These are phyloP conservation scores for Plumapathes pennacea DNA, from an alignment of 92 coral and sea anemone genomes.

Conservation along the genomic window DNA sequence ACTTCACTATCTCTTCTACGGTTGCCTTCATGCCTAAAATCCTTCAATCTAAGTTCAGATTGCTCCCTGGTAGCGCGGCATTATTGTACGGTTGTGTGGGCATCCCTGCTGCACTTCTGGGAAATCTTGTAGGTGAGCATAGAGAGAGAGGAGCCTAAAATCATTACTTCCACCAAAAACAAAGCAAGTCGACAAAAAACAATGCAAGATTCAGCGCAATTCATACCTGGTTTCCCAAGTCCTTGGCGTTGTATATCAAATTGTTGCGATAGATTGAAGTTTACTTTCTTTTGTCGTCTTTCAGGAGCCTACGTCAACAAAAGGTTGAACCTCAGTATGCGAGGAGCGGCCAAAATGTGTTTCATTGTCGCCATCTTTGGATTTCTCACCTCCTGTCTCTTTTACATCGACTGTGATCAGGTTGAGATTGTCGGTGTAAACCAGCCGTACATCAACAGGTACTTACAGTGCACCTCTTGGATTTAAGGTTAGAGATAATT, in stretches of 20 bases:
- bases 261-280: too few relatives aligned
- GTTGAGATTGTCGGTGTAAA: conserved; percentile 57
- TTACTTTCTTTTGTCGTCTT: neutral
- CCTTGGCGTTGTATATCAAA: too few relatives aligned
- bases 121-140: conserved; percentile 73
- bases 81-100: conserved; percentile 66
- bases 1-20: conserved; percentile 53
- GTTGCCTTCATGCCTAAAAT: conserved; percentile 85
- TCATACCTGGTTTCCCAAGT: too few relatives aligned
- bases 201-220: too few relatives aligned
- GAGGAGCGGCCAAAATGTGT: conserved; percentile 86
- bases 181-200: too few relatives aligned
- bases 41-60: conserved; percentile 64
- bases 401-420: conserved; percentile 60
- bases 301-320: conserved; percentile 85
- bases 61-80: conserved; percentile 56
- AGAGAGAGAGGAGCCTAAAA: neutral
- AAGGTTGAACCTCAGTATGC: conserved; percentile 43
- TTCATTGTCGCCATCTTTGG: conserved; percentile 61
- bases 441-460: conserved; percentile 49
- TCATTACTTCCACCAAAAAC: too few relatives aligned
- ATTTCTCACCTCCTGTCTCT: conserved; percentile 37
- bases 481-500: too few relatives aligned
- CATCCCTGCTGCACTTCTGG: conserved; percentile 62
- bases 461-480: neutral